A percentile compares a stretch with the other conserved stretches of the same genome.
phyloP scores from a whole-genome alignment of 2,113 vertebrate species.

The Eurystomus gularis region DNA sequence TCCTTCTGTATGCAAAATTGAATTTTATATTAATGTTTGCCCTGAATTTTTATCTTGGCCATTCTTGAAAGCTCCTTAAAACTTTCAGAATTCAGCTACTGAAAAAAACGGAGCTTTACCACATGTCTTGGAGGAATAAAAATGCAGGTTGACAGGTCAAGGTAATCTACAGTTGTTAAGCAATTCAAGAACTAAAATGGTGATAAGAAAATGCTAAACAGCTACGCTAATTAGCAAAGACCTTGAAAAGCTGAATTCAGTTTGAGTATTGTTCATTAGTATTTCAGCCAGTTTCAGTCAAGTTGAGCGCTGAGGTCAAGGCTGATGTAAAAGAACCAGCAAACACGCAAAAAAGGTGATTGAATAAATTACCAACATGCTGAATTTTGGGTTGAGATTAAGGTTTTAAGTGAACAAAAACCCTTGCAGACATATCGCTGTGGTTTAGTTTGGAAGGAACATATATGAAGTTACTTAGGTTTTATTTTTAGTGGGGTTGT shows the following conservation, averaged over 20 bases:
- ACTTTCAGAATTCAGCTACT: neutral
- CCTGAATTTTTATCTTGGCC: neutral
- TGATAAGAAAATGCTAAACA: neutral
- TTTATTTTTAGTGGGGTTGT: neutral
- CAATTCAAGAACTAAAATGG: neutral
- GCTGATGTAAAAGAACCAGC: neutral
- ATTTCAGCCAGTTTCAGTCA: neutral
- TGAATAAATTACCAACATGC: neutral
- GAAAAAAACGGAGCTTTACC: neutral
- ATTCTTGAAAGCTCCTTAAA: neutral
- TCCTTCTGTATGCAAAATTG: neutral
- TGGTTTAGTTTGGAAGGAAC: neutral
- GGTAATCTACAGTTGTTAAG: neutral
- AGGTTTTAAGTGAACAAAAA: neutral
- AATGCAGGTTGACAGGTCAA: neutral
- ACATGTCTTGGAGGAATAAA: neutral
- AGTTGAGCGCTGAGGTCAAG: neutral
- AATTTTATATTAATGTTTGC: neutral
- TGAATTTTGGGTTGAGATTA: neutral
- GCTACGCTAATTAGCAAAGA: neutral
- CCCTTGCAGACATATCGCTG: neutral
- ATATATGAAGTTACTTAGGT: neutral
- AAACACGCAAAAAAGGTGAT: neutral
- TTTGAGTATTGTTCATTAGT: neutral
- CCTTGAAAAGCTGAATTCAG: neutral